Evolutionary conservation across 2,797 vertebrate species (phyloP).

Genomic region (Eurystomus glaucurus): DNA sequence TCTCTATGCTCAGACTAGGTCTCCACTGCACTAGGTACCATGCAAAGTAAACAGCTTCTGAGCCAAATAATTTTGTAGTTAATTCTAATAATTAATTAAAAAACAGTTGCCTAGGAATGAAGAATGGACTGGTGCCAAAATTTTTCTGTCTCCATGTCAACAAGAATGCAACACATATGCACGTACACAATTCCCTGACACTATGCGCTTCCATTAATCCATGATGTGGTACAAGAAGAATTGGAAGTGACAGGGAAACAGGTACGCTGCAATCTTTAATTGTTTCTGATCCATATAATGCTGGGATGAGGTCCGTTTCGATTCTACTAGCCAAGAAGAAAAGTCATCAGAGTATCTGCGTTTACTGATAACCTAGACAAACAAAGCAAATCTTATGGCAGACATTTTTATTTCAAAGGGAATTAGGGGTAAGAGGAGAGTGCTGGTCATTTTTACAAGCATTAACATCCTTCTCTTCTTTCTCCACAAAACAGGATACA

Average conservation of each 20-base stretch:
- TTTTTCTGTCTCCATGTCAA: not conserved
- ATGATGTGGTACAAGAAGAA: not conserved
- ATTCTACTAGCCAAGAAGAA: not conserved
- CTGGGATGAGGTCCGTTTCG: not conserved
- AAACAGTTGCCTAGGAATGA: not conserved
- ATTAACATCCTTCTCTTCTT: not conserved
- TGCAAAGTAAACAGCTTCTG: not conserved
- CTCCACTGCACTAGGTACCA: not conserved
- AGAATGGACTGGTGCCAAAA: not conserved
- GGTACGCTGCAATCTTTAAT: not conserved
- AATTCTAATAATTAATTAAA: not conserved
- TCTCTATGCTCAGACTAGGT: not conserved
- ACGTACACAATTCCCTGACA: not conserved
- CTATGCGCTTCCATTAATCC: not conserved
- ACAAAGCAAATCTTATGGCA: not conserved
- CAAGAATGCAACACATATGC: not conserved
- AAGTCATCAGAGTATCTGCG: not conserved
- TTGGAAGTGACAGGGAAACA: not conserved
- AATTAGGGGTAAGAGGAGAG: not conserved
- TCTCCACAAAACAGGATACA: not conserved
- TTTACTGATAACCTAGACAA: not conserved
- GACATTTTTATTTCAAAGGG: not conserved
- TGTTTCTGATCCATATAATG: not conserved
- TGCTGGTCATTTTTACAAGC: slow-evolving; percentile 15
- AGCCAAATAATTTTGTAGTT: not conserved